Base-by-base conservation (phyloP, 1,140 invertebrate species). In the Dolichoris vasculosae region DNA sequence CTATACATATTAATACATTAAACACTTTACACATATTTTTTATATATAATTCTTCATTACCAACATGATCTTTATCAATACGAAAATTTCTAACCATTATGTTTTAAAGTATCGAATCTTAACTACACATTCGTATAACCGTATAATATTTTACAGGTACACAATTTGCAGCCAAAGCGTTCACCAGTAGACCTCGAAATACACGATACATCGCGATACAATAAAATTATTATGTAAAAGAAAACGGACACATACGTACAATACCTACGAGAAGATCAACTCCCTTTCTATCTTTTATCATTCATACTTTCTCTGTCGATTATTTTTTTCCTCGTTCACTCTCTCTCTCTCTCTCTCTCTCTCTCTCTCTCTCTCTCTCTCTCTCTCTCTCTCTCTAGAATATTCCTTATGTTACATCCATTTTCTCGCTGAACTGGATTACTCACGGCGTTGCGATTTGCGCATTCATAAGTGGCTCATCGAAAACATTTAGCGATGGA, bases 141-240 rank as follows among this genome's bases (percentile, higher is more conserved):
- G 35, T 32, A 1, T 0, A 67, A 67, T 32, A 38, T 59, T 30
- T 84, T 78, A 17, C 77, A 83, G 85, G 75, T 79, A 83, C 76
- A 86, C 35, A 82, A 83, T 82, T 82, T 86, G 26, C 81, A 78
- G 75, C 80, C 80, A 86, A 86, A 83, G 85, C 81, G 75, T 82
- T 79, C 85, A 80, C 80, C 85, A 79, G 82, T 73, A 83, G 79
- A 86, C 63, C 77, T 79, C 80, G 82, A 73, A 75, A 86, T 82
- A 67, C 71, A 75, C 38, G 43, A 69, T 46, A 71, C 84, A 80
- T 80, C 63, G 59, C 75, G 32, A 43, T 75, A 59, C 43, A 55
- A 79, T 64, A 15, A 81, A 63, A n/a, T n/a, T n/a, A n/a, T n/a
- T n/a, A n/a, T n/a, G n/a, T n/a, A 6, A 59, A 48, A 81, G 69